Evolutionary conservation across 1,140 invertebrate species (phyloP).

Genomic region (Physella acuta): DNA sequence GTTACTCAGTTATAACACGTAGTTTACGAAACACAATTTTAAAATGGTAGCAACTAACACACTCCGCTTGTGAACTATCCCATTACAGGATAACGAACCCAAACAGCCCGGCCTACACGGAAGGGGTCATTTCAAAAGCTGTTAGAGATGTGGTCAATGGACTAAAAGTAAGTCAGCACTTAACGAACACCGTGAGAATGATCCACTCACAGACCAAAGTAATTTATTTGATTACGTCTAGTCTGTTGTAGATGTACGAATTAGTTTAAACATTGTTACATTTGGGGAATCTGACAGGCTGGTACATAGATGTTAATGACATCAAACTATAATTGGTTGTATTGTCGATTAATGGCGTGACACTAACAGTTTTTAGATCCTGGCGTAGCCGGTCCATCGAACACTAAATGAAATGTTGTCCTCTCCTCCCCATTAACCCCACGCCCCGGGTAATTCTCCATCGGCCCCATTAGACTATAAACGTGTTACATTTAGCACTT

Average conservation of each 20-base stretch:
- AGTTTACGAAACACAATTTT: not conserved
- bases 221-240: not conserved
- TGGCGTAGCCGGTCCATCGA: too few species aligned
- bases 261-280: not conserved
- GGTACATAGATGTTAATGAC: not conserved
- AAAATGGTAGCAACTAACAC: not conserved
- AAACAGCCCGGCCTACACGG: not conserved
- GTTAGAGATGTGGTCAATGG: conserved; percentile 2
- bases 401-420: too few species aligned
- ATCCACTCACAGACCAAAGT: not conserved
- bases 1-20: not conserved
- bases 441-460: too few species aligned
- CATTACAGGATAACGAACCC: not conserved
- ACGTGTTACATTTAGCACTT: too few species aligned
- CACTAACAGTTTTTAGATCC: too few species aligned
- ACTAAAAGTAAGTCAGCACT: not conserved
- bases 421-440: too few species aligned
- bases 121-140: not conserved
- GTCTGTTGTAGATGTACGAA: not conserved
- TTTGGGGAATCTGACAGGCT: not conserved
- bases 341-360: not conserved
- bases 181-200: not conserved
- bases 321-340: not conserved
- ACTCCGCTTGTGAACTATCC: not conserved
- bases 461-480: too few species aligned